Conservation (phyloP, 2,797 vertebrate species). For the Mormyrops boulengeri region DNA sequence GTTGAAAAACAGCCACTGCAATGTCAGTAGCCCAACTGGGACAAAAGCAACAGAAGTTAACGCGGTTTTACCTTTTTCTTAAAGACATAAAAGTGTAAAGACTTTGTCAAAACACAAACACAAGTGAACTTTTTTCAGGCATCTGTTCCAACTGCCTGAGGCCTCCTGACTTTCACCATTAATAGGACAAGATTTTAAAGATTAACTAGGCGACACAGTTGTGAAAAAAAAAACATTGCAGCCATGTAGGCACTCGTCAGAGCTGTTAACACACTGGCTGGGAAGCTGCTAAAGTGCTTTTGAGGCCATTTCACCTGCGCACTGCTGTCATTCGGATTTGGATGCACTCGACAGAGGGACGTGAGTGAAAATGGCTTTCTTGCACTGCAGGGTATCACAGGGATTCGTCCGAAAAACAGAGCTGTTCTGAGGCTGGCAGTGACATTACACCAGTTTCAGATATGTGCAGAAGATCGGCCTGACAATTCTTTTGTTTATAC, state of each 20-base stretch:
- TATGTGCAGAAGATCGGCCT: background rate
- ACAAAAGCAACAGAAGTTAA: background rate
- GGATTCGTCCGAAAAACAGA: background rate
- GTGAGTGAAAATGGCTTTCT: constrained; percentile 5
- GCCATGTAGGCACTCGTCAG: background rate
- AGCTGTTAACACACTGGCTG: constrained; percentile 11
- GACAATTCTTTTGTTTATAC: background rate
- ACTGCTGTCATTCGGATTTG: background rate
- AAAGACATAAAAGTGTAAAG: background rate
- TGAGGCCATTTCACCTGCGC: background rate
- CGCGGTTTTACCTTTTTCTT: background rate
- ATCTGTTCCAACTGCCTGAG: background rate
- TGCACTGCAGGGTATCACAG: background rate
- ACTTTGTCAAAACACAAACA: background rate
- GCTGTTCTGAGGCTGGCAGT: background rate
- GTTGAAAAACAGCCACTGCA: background rate
- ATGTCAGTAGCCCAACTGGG: background rate
- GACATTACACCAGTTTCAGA: background rate
- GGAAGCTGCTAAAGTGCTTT: constrained; percentile 7
- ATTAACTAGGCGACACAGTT: background rate
- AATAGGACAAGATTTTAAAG: background rate
- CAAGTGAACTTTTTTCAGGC: background rate
- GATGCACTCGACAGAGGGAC: background rate
- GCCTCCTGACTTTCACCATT: background rate
- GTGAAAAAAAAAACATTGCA: constrained; percentile 9